Base-by-base conservation (phyloP, 2,797 vertebrate species). In the Hydrolagus colliei region DNA sequence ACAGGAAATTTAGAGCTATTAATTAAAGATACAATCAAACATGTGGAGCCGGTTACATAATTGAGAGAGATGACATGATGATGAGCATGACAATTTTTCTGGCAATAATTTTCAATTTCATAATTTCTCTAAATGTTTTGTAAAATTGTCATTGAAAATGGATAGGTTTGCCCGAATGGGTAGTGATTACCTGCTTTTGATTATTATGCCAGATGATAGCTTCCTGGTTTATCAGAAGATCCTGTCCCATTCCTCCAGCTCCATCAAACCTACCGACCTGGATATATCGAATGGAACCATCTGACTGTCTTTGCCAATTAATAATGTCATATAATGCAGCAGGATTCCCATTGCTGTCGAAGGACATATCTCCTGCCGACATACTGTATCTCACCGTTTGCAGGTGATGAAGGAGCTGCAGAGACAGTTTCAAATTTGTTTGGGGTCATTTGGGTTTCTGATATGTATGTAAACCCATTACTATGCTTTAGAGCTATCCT, bases 191-290 rank as follows among this genome's bases (percentile, higher is more conserved):
- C 88, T 87, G 76, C 4, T 72, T 87, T 74, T 77, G 77, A 32
- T 77, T 87, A 3, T 74, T 78, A 13, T 89, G 87, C 90, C 90
- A 91, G 20, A 89, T 27, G 27, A 91, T 89, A 84, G 86, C 75
- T 22, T 87, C 87, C 84, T 89, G 88, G 72, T 87, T 80, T 35
- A 91, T 80, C 41, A 87, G 13, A 22, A 91, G 86, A 65, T 90
- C 88, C 27, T 89, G 87, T 32, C 86, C 80, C 59, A 72, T 72
- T 3, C 87, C 87, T 27, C 89, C 87, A 72, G 88, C 88, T 8
- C 89, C 89, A 79, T 91, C 89, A 77, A 91, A 90, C 32, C 89
- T 88, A 27, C 91, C 91, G 13, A 91, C 87, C 11, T 88, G 89
- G 73, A 88, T 87, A 59, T 89, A 91, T 32, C 85, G 82, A 86